Conservation (phyloP, 1,140 invertebrate genomes). For the Cydia amplana region DNA sequence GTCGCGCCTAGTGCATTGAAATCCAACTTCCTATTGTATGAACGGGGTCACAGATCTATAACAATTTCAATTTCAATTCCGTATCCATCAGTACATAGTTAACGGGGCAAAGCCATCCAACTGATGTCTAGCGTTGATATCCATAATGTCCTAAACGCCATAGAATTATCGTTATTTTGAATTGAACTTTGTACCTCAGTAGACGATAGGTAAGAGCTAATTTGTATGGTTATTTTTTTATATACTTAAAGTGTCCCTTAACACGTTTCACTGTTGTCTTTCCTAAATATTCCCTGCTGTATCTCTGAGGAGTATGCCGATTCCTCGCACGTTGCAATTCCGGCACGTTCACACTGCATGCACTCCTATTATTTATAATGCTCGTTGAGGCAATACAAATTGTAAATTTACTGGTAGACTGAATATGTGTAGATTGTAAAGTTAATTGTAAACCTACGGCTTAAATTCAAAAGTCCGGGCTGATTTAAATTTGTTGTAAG, state of each 20-base stretch:
- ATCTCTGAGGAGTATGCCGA: background rate
- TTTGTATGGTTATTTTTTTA: background rate
- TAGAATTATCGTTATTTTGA: background rate
- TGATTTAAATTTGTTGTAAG: too few species aligned
- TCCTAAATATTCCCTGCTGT: background rate
- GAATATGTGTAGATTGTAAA: too few species aligned
- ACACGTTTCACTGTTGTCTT: background rate
- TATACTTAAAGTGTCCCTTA: background rate
- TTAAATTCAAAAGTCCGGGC: too few species aligned
- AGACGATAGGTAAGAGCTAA: background rate
- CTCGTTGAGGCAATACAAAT: too few species aligned
- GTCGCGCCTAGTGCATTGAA: background rate
- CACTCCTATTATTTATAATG: background rate
- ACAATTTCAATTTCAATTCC: conserved; percentile 16
- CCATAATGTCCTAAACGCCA: background rate
- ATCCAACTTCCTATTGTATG: background rate
- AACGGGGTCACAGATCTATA: conserved; percentile 11
- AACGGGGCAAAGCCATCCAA: background rate
- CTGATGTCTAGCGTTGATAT: background rate
- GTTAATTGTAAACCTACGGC: too few species aligned
- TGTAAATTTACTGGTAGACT: too few species aligned
- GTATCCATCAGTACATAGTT: conserved; percentile 6
- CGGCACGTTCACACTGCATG: background rate
- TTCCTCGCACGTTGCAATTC: background rate
- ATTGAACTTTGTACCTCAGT: background rate